These are phyloP conservation scores for Myanophis thanlyinensis DNA, from an alignment of 2,113 vertebrate species.

Conservation along the genomic window DNA sequence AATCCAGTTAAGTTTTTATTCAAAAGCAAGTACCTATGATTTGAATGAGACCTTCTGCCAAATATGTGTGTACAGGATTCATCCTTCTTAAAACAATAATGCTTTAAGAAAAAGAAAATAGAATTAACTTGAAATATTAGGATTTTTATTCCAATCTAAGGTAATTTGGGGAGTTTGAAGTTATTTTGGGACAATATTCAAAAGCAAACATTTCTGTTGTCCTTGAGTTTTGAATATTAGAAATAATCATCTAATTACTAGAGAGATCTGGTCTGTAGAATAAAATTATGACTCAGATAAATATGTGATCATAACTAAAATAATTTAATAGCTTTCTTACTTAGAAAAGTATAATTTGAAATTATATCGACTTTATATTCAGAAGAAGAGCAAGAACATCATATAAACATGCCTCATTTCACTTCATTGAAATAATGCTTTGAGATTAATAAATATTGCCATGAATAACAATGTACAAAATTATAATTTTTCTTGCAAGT, in stretches of 20 bases:
- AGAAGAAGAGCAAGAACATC: slow-evolving; percentile 8
- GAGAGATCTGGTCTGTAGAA: not conserved
- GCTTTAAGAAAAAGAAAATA: slow-evolving; percentile 28
- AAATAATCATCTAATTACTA: slow-evolving; percentile 25
- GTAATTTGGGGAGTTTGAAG: slow-evolving; percentile 38
- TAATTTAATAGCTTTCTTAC: not conserved
- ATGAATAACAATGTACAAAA: not conserved
- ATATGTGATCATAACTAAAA: slow-evolving; percentile 11
- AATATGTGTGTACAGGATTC: not conserved
- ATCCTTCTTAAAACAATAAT: slow-evolving; percentile 23
- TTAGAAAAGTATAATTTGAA: slow-evolving; percentile 21
- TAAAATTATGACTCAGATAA: not conserved
- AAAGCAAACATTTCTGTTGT: slow-evolving; percentile 40
- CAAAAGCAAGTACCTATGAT: not conserved
- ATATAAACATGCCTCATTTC: not conserved
- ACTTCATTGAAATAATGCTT: not conserved
- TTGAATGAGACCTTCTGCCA: not conserved
- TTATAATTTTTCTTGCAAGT: not conserved
- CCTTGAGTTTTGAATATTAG: slow-evolving; percentile 47
- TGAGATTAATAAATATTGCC: not conserved
- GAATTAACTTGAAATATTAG: slow-evolving; percentile 30
- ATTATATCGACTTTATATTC: slow-evolving; percentile 43
- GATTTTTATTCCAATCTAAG: slow-evolving; percentile 15
- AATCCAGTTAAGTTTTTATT: not conserved
- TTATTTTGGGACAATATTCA: slow-evolving; percentile 46